A percentile compares a stretch with the other conserved stretches of the same genome.
Conservation (phyloP, 1,140 invertebrate genomes). For the Forficula auricularia region DNA sequence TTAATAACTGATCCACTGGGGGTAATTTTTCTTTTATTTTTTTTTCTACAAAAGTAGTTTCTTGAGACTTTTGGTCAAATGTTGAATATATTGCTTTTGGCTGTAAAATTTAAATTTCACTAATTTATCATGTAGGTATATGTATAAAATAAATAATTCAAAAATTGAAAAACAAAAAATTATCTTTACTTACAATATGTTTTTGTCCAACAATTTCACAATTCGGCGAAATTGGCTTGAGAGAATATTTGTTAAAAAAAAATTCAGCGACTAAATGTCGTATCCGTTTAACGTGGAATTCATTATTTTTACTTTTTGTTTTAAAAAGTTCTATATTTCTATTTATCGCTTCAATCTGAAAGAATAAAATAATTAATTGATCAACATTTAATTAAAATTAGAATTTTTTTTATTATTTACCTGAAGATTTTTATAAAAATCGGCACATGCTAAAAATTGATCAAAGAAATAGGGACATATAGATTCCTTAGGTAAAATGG, state of each 20-base stretch:
- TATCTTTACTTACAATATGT: constrained; percentile 19
- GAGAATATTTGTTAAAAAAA: constrained; percentile 31
- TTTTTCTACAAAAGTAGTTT: constrained; percentile 23
- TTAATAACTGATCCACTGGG: no score
- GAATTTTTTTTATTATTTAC: constrained; percentile 24
- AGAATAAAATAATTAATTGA: constrained; percentile 16
- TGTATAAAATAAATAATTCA: no score
- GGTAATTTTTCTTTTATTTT: no score
- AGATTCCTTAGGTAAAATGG: constrained; percentile 39
- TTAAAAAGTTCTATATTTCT: constrained; percentile 15
- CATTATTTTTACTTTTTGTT: constrained; percentile 34
- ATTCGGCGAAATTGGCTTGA: constrained; percentile 31
- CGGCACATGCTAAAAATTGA: constrained; percentile 43
- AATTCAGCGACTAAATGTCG: constrained; percentile 27
- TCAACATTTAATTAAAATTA: neutral
- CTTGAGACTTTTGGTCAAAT: constrained; percentile 6
- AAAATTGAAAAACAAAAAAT: no score
- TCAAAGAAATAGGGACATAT: constrained; percentile 47
- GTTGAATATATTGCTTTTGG: constrained; percentile 3
- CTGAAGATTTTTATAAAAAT: constrained; percentile 45
- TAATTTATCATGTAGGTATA: no score
- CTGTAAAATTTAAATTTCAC: no score
- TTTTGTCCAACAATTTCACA: constrained; percentile 29
- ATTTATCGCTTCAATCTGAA: constrained; percentile 24
- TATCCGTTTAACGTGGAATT: constrained; percentile 29